phyloP scores from a whole-genome alignment of 92 coral and sea anemone genomes.

The Paragorgia papillata region DNA sequence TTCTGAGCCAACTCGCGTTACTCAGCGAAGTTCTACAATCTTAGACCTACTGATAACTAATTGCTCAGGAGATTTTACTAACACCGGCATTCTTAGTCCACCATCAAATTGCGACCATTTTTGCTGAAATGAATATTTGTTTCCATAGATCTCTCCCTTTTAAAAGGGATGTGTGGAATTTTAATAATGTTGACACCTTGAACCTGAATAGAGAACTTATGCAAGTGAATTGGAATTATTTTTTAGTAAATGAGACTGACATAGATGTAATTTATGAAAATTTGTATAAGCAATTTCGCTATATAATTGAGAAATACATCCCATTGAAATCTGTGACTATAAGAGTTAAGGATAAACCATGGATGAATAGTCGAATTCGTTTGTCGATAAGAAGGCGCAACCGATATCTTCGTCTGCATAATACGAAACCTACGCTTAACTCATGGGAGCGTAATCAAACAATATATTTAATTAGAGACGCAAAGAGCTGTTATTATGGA shows the following conservation, averaged over 20 bases:
- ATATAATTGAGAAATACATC: constrained; percentile 51
- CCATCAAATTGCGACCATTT: constrained; percentile 57
- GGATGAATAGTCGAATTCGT: constrained; percentile 32
- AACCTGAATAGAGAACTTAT: constrained; percentile 39
- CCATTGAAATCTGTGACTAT: constrained; percentile 40
- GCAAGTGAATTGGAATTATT: constrained; percentile 14
- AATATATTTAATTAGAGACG: too few species aligned
- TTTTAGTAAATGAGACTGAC: constrained; percentile 32
- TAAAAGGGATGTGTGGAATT: constrained; percentile 50
- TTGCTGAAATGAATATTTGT: constrained; percentile 24
- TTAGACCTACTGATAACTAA: constrained; percentile 43
- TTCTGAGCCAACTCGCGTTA: constrained; percentile 34
- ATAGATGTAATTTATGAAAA: constrained; percentile 43
- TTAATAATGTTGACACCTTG: constrained; percentile 32
- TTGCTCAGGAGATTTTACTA: constrained; percentile 38
- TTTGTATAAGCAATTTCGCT: constrained; percentile 50
- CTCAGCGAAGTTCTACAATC: neutral
- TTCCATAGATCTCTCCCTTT: constrained; percentile 30
- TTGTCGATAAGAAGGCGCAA: too few species aligned
- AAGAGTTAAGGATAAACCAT: constrained; percentile 42
- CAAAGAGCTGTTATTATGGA: too few species aligned
- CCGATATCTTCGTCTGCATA: too few species aligned
- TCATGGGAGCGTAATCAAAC: too few species aligned
- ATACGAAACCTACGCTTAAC: too few species aligned
- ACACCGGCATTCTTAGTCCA: constrained; percentile 55